Conservation (phyloP, 2,888 invertebrate species). For the Hypselothyrea guttata region DNA sequence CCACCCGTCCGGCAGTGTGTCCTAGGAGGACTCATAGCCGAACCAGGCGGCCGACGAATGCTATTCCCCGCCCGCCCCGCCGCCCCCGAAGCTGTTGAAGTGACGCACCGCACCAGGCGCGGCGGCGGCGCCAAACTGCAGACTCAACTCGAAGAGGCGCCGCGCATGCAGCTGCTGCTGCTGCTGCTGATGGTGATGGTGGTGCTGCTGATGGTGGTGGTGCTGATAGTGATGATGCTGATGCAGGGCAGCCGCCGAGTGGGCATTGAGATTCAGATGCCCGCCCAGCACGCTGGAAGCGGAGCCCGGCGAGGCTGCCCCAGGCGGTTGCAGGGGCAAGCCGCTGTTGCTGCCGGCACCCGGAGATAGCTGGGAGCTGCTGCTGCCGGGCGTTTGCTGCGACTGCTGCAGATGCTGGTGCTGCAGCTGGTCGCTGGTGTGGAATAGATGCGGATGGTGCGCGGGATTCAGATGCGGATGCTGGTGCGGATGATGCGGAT, state of each 20-base stretch:
- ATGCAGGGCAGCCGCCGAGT: constrained; percentile 79
- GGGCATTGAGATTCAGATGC: constrained; percentile 81
- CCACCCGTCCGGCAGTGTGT: constrained; percentile 60
- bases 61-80: constrained; percentile 81
- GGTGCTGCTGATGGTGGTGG: constrained; percentile 81
- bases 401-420: constrained; percentile 71
- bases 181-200: constrained; percentile 82
- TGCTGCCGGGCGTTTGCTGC: constrained; percentile 43
- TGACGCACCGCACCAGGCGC: constrained; percentile 82
- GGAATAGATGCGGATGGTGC: constrained; percentile 81
- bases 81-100: constrained; percentile 82
- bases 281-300: constrained; percentile 80
- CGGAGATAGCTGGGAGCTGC: constrained; percentile 73
- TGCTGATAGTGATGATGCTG: constrained; percentile 81
- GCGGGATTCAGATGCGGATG: constrained; percentile 82
- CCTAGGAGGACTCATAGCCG: constrained; percentile 80
- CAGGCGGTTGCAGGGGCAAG: constrained; percentile 72
- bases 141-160: constrained; percentile 82
- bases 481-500: constrained; percentile 77
- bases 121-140: constrained; percentile 82
- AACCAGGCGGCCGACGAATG: constrained; percentile 81
- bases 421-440: constrained; percentile 81
- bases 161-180: constrained; percentile 82
- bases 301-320: constrained; percentile 76
- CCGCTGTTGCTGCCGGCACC: constrained; percentile 79